Evolutionary conservation across 2,888 invertebrate species (phyloP).

Genomic region (Pemphredon lugubris): DNA sequence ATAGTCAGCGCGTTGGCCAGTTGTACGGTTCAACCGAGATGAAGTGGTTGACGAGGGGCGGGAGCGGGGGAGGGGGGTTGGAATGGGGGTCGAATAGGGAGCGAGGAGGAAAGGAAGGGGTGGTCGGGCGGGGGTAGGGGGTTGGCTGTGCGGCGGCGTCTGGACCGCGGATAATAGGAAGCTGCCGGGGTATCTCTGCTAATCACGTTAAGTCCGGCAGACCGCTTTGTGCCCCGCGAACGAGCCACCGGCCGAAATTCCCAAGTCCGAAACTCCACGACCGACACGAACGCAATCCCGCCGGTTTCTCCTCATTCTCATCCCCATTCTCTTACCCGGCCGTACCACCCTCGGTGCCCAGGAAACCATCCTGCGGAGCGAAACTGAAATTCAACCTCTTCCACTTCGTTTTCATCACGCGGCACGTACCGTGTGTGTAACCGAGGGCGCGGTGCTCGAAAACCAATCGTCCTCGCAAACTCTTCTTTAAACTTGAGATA

Average conservation of each 20-base stretch:
- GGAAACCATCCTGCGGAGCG: slow-evolving; percentile 48
- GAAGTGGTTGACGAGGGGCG: slow-evolving; percentile 62
- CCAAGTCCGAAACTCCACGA: slow-evolving; percentile 69
- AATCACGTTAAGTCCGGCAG: slow-evolving; percentile 80
- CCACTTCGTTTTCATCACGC: slow-evolving; percentile 61
- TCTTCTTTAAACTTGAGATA: slow-evolving; percentile 12
- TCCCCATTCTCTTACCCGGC: slow-evolving; percentile 45
- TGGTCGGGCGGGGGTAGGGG: slow-evolving; percentile 52
- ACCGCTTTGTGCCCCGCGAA: slow-evolving; percentile 78
- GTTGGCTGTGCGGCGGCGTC: slow-evolving; percentile 71
- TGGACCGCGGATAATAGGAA: slow-evolving; percentile 79
- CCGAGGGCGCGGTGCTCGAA: slow-evolving; percentile 25
- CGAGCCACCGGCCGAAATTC: slow-evolving; percentile 72
- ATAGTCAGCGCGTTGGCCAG: slow-evolving; percentile 56
- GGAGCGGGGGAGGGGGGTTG: slow-evolving; percentile 50
- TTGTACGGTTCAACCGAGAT: slow-evolving; percentile 53
- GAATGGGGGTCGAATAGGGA: too few species aligned
- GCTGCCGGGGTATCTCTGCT: slow-evolving; percentile 78
- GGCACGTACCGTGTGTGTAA: slow-evolving; percentile 29
- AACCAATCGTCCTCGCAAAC: slow-evolving; percentile 43
- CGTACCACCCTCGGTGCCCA: too few species aligned
- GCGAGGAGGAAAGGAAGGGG: too few species aligned
- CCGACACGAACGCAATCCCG: slow-evolving; percentile 63
- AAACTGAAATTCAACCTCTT: slow-evolving; percentile 67
- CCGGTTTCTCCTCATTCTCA: slow-evolving; percentile 56